Percentiles rank a stretch among this genome's conserved stretches.
phyloP scores from a whole-genome alignment of 2,113 vertebrate genomes.

The Myrmophylax atrothorax region DNA sequence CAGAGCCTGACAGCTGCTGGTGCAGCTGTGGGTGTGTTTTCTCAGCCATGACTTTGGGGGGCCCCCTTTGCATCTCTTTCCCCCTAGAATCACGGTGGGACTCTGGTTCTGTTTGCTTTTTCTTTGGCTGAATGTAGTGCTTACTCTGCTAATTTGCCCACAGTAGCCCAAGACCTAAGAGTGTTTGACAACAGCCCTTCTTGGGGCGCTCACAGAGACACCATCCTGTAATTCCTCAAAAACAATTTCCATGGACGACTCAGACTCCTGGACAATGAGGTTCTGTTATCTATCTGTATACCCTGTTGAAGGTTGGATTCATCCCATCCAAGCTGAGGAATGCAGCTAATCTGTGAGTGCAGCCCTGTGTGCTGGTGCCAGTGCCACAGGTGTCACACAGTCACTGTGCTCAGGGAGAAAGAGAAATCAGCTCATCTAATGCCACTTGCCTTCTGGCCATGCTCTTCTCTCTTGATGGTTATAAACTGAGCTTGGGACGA shows the following conservation, averaged over 20 bases:
- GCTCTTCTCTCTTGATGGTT: neutral
- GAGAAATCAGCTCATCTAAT: neutral
- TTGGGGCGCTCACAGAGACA: neutral
- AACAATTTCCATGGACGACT: neutral
- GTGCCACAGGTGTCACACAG: neutral
- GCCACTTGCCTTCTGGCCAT: neutral
- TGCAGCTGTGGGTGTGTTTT: slow-evolving; percentile 2
- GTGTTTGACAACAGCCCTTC: neutral
- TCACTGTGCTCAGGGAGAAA: neutral
- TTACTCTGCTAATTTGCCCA: neutral
- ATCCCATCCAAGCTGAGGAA: neutral
- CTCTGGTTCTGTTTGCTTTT: neutral
- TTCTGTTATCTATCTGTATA: neutral
- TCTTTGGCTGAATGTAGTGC: neutral
- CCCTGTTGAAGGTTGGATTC: neutral
- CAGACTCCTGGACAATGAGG: neutral
- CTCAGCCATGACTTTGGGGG: neutral
- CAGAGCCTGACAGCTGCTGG: neutral
- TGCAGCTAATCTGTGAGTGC: neutral
- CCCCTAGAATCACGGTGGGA: neutral
- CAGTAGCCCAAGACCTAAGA: neutral
- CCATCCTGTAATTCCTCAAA: neutral
- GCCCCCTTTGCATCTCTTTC: neutral
- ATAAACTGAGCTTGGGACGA: neutral
- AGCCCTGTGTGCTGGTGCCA: neutral